A percentile compares a stretch with the other conserved stretches of the same genome.
Evolutionary conservation across 2,888 invertebrate genomes (phyloP).

Genomic region (Nomada fucata): DNA sequence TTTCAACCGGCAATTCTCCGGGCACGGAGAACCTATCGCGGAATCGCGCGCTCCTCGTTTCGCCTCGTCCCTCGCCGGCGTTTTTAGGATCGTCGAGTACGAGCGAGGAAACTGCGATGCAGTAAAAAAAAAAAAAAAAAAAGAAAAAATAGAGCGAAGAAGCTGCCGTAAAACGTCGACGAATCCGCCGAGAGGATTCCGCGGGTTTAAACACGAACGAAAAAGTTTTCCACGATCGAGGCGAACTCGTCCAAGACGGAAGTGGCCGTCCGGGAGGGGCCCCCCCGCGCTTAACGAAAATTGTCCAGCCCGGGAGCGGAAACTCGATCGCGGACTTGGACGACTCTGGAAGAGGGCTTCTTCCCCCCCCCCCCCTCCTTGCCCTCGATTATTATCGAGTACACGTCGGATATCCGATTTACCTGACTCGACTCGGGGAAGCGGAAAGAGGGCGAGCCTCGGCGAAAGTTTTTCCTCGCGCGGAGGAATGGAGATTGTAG

Average conservation of each 20-base stretch:
- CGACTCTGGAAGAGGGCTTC: background rate
- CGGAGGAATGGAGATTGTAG: background rate
- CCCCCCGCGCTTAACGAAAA: background rate
- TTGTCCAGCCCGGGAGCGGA: conserved; percentile 1
- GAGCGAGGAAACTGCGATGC: too few species aligned
- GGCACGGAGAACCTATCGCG: background rate
- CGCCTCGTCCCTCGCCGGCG: background rate
- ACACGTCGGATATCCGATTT: background rate
- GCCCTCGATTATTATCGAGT: conserved; percentile 12
- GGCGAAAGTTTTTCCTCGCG: too few species aligned
- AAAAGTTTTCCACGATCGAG: conserved; percentile 36
- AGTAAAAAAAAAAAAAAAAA: too few species aligned
- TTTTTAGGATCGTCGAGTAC: background rate
- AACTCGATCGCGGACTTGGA: conserved; percentile 43
- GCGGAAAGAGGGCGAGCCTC: background rate
- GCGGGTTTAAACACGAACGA: conserved; percentile 20
- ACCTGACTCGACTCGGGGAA: background rate
- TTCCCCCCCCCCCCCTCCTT: background rate
- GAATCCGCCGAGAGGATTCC: background rate
- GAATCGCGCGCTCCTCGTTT: background rate
- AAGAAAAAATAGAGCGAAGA: background rate
- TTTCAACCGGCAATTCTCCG: background rate
- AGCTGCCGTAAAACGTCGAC: background rate
- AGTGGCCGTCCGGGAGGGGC: background rate
- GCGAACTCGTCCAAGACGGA: background rate